Base-by-base conservation (phyloP, 2,113 vertebrate species). In the Microcebus griseorufus region DNA sequence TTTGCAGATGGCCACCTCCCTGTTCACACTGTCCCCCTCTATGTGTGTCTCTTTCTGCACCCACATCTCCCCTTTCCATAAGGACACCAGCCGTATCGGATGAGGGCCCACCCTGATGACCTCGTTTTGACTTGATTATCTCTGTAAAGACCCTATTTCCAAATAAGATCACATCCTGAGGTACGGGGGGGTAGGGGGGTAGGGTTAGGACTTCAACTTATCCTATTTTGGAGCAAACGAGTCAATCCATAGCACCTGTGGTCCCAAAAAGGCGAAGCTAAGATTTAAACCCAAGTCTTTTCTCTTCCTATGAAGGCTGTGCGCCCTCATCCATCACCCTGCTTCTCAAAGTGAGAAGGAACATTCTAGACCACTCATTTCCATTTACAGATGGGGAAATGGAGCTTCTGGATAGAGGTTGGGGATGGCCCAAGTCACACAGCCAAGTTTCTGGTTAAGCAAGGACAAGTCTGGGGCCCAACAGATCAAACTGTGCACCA, bases 401-500 rank as follows among this genome's bases (percentile, higher is more conserved):
- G 1, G 53, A 69, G 65, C 55, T 94, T 51, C 10, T 4, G 9
- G 72, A 29, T 16, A 53, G 80, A 34, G 25, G 67, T 16, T 88
- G 72, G 34, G 12, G 39, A 62, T 58, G 58, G 17, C 37, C 32
- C 58, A 73, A 58, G 69, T 51, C 88, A 55, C 5, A 48, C 0
- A 0, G 25, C 60, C 60, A 81, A 70, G 82, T 39, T 25, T 17
- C 2, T 5, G 45, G 82, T 34, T 48, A 22, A 22, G 20, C 8
- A 37, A 39, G 76, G 55, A 60, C 58, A 78, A 67, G n/a, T 25
- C 34, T 90, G 58, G 92, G 51, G 37, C 73, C n/a, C 34, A 32
- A 81, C 0, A 13, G 0, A 23, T 17, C 1, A 58, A 1, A 1
- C 7, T 3, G 18, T 39, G 9, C 0, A 1, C 64, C 14, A 3